Evolutionary conservation across 2,888 invertebrate species (phyloP), one percentile per base, ranked within the genome.

Genomic region (Icerya purchasi): DNA sequence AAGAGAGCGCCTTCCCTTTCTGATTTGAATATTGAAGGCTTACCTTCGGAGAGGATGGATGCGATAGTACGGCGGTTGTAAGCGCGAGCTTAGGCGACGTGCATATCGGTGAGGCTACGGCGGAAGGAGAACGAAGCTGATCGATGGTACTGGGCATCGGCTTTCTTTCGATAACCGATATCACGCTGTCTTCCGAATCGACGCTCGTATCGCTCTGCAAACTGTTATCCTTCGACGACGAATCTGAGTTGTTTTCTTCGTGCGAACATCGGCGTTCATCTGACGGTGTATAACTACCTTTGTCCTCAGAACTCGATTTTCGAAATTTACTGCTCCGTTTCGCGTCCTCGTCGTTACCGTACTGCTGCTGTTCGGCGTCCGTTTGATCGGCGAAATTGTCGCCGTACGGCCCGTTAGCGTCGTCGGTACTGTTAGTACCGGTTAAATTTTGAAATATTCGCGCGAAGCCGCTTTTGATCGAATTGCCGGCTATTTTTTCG

Each of bases 131-230:
- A 21, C 66, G 66, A 3, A 54, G 3, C 50, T 67, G 56, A 1
- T 78, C 78, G 14, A 80, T 79, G 57, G 78, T 80, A 21, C 80
- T 79, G 18, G 18, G 18, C 21, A 18, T 21, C 54, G 36, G 5
- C 20, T 52, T 22, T 50, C 58, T 24, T 55, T 61, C 61, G 3
- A 61, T 61, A 2, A 61, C 61, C 23, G 60, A 60, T 24, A 60
- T 62, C 5, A 63, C 24, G 71, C 89, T 90, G 68, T 92, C 91
- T 71, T 92, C 91, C 1, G 89, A 89, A 71, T 92, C 92, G 49
- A 91, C 86, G 72, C 90, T 90, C 1, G 91, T 91, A 69, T 92
- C 92, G 70, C 90, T 90, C 72, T 91, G 91, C 61, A 91, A 76
- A 70, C 90, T 90, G 70, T 88, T 72, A 67, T 87, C 87, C 72